Percentiles rank a stretch among this genome's conserved stretches.
phyloP scores from a whole-genome alignment of 2,888 invertebrate species.

The Notodonta ziczac region DNA sequence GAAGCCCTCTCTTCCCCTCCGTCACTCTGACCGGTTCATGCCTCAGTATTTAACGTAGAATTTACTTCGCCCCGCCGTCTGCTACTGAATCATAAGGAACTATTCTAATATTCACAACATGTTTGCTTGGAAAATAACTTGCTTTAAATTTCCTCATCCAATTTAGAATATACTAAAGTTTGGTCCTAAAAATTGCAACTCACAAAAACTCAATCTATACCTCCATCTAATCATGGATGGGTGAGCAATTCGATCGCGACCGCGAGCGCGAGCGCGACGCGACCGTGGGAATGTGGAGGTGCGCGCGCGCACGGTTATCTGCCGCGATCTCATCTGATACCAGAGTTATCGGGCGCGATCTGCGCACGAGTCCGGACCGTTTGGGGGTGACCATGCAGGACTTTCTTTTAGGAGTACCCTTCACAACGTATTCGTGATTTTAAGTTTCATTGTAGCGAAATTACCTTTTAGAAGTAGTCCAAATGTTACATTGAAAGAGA shows the following conservation, averaged over 20 bases:
- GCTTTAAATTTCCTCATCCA: not conserved
- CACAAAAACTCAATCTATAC: slow-evolving; percentile 28
- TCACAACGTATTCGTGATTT: not conserved
- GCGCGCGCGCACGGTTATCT: slow-evolving; percentile 48
- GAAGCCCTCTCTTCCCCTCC: too few species aligned
- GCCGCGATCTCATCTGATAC: slow-evolving; percentile 66
- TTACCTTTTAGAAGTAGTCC: too few species aligned
- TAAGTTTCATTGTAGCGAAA: not conserved
- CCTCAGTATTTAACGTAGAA: too few species aligned
- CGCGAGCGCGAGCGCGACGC: slow-evolving; percentile 42
- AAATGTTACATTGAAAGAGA: too few species aligned
- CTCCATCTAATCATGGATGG: slow-evolving; percentile 43
- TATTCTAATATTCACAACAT: too few species aligned
- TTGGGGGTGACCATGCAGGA: slow-evolving; percentile 21
- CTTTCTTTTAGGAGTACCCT: slow-evolving; percentile 1
- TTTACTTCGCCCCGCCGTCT: too few species aligned
- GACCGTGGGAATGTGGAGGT: slow-evolving; percentile 55
- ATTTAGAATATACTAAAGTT: slow-evolving; percentile 3
- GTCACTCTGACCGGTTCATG: too few species aligned
- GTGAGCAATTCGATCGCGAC: slow-evolving; percentile 43
- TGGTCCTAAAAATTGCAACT: slow-evolving; percentile 32
- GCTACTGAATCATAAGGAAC: too few species aligned
- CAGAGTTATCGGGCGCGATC: slow-evolving; percentile 60
- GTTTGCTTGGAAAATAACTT: not conserved
- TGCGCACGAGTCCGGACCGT: slow-evolving; percentile 55